phyloP scores from a whole-genome alignment of 1,140 invertebrate species.

The Zaprionus ghesquierei region DNA sequence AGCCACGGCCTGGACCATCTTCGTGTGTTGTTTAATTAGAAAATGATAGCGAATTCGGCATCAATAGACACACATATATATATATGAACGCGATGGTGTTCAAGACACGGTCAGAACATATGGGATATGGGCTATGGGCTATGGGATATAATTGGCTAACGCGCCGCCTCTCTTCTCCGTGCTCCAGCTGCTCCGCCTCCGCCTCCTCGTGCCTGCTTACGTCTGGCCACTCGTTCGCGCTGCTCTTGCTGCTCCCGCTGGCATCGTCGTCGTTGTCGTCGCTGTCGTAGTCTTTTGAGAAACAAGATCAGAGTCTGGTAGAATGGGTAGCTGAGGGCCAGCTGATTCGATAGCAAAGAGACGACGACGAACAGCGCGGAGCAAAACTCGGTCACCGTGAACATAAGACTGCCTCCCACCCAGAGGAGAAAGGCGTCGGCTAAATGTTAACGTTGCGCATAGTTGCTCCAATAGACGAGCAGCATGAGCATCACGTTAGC shows the following conservation, averaged over 20 bases:
- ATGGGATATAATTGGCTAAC: background rate
- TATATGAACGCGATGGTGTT: background rate
- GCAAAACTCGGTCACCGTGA: slow-evolving; percentile 23
- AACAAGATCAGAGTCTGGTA: slow-evolving; percentile 33
- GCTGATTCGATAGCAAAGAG: slow-evolving; percentile 43
- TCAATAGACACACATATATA: background rate
- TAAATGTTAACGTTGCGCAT: slow-evolving; percentile 69
- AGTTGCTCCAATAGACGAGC: slow-evolving; percentile 71
- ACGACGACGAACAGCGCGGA: slow-evolving; percentile 39
- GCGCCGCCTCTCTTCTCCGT: slow-evolving; percentile 10
- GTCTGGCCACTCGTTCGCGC: background rate
- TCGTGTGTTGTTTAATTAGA: background rate
- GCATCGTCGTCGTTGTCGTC: background rate
- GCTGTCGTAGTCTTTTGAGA: background rate
- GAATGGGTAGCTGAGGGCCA: slow-evolving; percentile 42
- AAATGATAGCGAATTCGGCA: background rate
- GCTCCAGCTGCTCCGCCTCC: background rate
- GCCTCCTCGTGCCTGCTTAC: background rate
- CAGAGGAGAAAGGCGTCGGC: slow-evolving; percentile 30
- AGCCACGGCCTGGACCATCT: background rate
- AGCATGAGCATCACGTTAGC: slow-evolving; percentile 69
- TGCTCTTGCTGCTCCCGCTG: background rate
- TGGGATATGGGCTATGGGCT: background rate
- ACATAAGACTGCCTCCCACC: slow-evolving; percentile 13
- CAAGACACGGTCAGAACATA: background rate